Evolutionary conservation across 1,140 invertebrate species (phyloP).

Genomic region (Rhizoglyphus robini): DNA sequence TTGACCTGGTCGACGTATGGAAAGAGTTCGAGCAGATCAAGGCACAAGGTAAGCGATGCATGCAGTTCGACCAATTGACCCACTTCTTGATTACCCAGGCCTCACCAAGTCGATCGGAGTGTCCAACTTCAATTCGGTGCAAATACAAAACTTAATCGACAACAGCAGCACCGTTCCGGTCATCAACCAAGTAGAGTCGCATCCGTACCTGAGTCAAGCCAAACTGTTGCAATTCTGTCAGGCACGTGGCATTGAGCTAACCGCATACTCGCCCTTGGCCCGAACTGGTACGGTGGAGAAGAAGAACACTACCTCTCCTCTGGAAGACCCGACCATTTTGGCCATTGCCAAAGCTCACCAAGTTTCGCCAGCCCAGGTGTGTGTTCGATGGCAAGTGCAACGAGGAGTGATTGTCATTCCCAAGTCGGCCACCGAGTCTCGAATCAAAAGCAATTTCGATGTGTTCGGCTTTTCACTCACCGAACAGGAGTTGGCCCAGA

Average conservation of each 20-base stretch:
- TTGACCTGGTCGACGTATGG: constrained; percentile 7
- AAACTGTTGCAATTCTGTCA: constrained; percentile 36
- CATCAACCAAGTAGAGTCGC: constrained; percentile 49
- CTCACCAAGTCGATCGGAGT: constrained; percentile 63
- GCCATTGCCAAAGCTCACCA: constrained; percentile 50
- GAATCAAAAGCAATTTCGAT: constrained; percentile 55
- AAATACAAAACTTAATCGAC: constrained; percentile 58
- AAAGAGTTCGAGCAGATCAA: constrained; percentile 6
- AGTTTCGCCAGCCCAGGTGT: constrained; percentile 59
- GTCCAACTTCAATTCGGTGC: constrained; percentile 76
- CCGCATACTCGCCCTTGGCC: constrained; percentile 39
- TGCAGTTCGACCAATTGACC: background rate
- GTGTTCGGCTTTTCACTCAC: constrained; percentile 54
- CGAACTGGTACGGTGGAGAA: constrained; percentile 35
- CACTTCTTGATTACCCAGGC: constrained; percentile 37
- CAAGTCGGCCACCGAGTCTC: constrained; percentile 53
- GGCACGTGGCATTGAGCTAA: constrained; percentile 32
- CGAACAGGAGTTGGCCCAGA: constrained; percentile 49
- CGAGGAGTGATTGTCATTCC: constrained; percentile 60
- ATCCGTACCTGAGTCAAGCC: constrained; percentile 38
- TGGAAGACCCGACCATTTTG: constrained; percentile 46
- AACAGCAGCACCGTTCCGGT: constrained; percentile 55
- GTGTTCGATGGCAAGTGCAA: constrained; percentile 59
- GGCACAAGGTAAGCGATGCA: constrained; percentile 41
- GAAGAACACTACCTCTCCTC: constrained; percentile 39